Evolutionary conservation across 2,888 invertebrate species (phyloP), one percentile per base, ranked within the genome.

Genomic region (Odontocolon sp.): DNA sequence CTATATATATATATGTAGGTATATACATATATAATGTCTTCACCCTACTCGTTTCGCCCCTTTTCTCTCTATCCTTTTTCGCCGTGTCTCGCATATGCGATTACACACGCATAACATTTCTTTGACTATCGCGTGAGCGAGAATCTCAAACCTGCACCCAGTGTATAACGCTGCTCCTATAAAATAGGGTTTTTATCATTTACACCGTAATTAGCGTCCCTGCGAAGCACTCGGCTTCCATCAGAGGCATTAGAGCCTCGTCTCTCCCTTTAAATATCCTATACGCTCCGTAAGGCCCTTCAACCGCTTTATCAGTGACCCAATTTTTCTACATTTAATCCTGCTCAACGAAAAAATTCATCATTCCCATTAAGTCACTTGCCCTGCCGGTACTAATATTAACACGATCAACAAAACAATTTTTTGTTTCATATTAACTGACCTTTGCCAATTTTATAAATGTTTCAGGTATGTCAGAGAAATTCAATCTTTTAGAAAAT

Each of bases 151-250:
- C 66, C 52, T 23, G 45, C 50, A 56, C 42, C 31, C 40, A 59
- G 47, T 28, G 59, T 56, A 57, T 50, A 71, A 71, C 18, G 57
- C 57, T 70, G 36, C 64, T 74, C 36, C 67, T 40, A 70, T 68
- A 69, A 77, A 77, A 79, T 77, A 72, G 50, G 42, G 47, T 61
- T 82, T 82, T 85, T 81, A 83, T 83, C 84, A 83, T 83, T 84
- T 81, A 69, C 81, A 76, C 77, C 67, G 82, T 83, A 86, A 85
- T 85, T 85, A 85, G 83, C 81, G 79, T 72, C 50, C 79, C 45
- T 69, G 80, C 70, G 69, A 67, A 77, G 70, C 68, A 73, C 66
- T 84, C 81, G 77, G 81, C 71, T 76, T 70, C 78, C 82, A 80
- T 83, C 79, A 79, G 73, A 61, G 59, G 66, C 64, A 79, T 71